These are phyloP conservation scores for Plebejus melissa DNA, from an alignment of 2,888 invertebrate genomes.

Conservation along the genomic window DNA sequence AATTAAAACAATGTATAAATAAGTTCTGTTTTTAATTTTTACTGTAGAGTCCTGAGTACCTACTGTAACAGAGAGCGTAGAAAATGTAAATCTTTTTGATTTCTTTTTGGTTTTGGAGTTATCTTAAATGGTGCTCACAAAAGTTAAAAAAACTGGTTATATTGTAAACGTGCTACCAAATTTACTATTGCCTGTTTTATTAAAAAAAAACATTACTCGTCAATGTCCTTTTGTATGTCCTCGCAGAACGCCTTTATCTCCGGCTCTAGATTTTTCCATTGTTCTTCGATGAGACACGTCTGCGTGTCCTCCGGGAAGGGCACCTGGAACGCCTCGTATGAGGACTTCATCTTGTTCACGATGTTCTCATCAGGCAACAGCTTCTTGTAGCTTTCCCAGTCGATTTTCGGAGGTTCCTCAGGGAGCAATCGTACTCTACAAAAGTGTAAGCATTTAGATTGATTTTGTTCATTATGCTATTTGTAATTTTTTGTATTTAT, in stretches of 20 bases:
- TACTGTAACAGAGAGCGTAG: neutral
- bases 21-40: too few relatives aligned
- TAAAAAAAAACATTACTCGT: conserved; percentile 41
- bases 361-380: conserved; percentile 51
- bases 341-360: conserved; percentile 56
- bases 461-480: neutral
- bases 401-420: conserved; percentile 55
- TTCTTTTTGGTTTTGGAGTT: too few relatives aligned
- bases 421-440: conserved; percentile 56
- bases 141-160: too few relatives aligned
- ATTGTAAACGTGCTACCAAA: neutral
- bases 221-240: conserved; percentile 49
- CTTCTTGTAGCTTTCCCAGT: conserved; percentile 61
- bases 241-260: conserved; percentile 52
- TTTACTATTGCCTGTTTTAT: neutral
- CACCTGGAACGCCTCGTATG: conserved; percentile 50
- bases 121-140: too few relatives aligned
- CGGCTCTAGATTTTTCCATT: conserved; percentile 54
- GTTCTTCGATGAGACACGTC: conserved; percentile 52
- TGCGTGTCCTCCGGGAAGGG: conserved; percentile 58
- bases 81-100: too few relatives aligned
- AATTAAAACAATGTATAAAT: neutral
- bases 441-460: neutral
- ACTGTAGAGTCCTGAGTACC: neutral
- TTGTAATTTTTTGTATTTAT: too few relatives aligned